A percentile compares a stretch with the other conserved stretches of the same genome.
These are phyloP conservation scores for Athripsodes cinereus DNA, from an alignment of 2,888 invertebrate species.

Conservation along the genomic window DNA sequence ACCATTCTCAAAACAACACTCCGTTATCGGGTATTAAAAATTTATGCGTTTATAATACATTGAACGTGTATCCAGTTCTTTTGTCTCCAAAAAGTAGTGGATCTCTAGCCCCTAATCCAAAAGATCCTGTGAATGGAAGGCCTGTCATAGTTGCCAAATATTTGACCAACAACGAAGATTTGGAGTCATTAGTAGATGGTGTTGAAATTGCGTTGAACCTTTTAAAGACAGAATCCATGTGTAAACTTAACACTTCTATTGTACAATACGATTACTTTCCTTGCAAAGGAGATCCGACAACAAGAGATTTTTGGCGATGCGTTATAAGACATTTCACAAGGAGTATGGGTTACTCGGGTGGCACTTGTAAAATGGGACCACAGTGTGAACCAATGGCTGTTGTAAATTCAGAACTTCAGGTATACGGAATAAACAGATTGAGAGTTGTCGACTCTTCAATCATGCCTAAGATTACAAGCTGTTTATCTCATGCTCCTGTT, in stretches of 20 bases:
- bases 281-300: constrained; percentile 39
- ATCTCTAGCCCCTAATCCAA: constrained; percentile 42
- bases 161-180: neutral
- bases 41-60: constrained; percentile 38
- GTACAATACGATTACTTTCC: constrained; percentile 45
- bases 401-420: constrained; percentile 40
- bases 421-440: constrained; percentile 44
- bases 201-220: constrained; percentile 45
- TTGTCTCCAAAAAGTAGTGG: constrained; percentile 45
- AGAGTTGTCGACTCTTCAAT: constrained; percentile 46
- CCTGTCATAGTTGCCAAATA: constrained; percentile 26
- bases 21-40: neutral
- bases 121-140: constrained; percentile 38
- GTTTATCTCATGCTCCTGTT: constrained; percentile 40
- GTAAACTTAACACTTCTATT: constrained; percentile 42
- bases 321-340: constrained; percentile 47
- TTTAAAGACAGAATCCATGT: constrained; percentile 44
- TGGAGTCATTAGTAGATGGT: constrained; percentile 35
- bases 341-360: constrained; percentile 44
- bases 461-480: constrained; percentile 45
- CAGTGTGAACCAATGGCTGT: constrained; percentile 40
- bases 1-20: constrained; percentile 38
- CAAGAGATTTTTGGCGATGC: constrained; percentile 48
- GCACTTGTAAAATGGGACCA: constrained; percentile 46
- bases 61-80: constrained; percentile 42